Evolutionary conservation across 2,888 invertebrate species (phyloP).

Genomic region (Cosmia trapezina): DNA sequence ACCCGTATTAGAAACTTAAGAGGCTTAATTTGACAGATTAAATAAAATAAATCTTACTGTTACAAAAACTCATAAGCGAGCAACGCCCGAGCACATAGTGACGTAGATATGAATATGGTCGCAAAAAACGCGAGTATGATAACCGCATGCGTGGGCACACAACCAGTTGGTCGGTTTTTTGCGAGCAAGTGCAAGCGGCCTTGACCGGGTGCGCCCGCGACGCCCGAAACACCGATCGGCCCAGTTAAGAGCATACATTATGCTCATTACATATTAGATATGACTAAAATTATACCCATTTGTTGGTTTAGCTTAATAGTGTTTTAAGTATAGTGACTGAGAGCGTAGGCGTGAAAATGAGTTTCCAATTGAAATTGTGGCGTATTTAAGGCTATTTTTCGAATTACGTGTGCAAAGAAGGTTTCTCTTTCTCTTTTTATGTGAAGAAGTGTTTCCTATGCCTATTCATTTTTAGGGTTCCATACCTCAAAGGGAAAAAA

Average conservation of each 20-base stretch:
- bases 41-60: constrained; percentile 42
- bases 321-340: constrained; percentile 37
- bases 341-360: constrained; percentile 14
- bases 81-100: constrained; percentile 69
- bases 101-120: constrained; percentile 59
- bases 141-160: constrained; percentile 80
- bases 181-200: constrained; percentile 86
- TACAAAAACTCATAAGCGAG: constrained; percentile 64
- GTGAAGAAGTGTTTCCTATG: constrained; percentile 1
- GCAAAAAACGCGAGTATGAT: constrained; percentile 73
- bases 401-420: neutral
- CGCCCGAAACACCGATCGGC: constrained; percentile 78
- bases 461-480: constrained; percentile 3
- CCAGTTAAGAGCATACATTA: constrained; percentile 69
- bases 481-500: no score
- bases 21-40: constrained; percentile 30
- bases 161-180: constrained; percentile 86
- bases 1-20: constrained; percentile 11
- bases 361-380: constrained; percentile 16
- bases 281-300: constrained; percentile 55
- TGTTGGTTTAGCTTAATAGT: constrained; percentile 39
- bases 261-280: constrained; percentile 57
- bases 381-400: neutral
- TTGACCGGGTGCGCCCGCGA: constrained; percentile 82
- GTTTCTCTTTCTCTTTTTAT: constrained; percentile 22